Evolutionary conservation across 2,113 vertebrate species (phyloP), one percentile per base, ranked within the genome.

Genomic region (Atlantisia rogersi): DNA sequence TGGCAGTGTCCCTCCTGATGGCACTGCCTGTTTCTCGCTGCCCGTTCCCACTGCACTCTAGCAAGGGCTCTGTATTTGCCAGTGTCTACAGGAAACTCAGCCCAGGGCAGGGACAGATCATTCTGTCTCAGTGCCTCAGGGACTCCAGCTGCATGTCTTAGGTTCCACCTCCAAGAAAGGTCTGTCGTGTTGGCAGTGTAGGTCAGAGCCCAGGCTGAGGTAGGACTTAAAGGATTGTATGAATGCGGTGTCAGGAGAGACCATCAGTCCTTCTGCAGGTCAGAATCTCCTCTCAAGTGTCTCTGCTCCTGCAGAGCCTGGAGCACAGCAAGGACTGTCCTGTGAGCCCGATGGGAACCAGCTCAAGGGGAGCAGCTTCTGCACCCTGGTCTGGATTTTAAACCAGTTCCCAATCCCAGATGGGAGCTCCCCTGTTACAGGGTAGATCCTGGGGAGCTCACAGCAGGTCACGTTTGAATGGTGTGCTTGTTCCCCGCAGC

Each of bases 401-500:
- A 42, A 55, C 46, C 60, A 25, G 31, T 55, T 56, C 35, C 25
- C 16, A 48, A 1, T 21, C 50, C 32, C 50, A 28, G 48, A 26
- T 32, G 35, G 35, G 28, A 63, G 50, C 50, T 78, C 48, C 48
- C 48, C 48, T 48, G 48, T 48, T 48, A 48, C 32, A 3, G 37
- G 71, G 31, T 20, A 8, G 5, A 9, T 59, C 70, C 35, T 14
- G 32, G 24, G 15, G 40, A 12, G 18, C 50, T 40, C 28, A 21
- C 15, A 0, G 62, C 16, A 10, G 22, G 4, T 35, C 37, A 2
- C 0, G 0, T 29, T 63, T 39, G 58, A 11, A 1, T 3, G 21
- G 24, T 11, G 26, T 13, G 15, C 32, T 22, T 20, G 42, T 40
- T n/a, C 35, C 29, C 31, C 11, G 31, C 19, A 24, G 4, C 31